Percentiles rank a stretch among this genome's conserved stretches.
These are phyloP conservation scores for Resseliella maxima DNA, from an alignment of 2,888 invertebrate species.

Conservation along the genomic window DNA sequence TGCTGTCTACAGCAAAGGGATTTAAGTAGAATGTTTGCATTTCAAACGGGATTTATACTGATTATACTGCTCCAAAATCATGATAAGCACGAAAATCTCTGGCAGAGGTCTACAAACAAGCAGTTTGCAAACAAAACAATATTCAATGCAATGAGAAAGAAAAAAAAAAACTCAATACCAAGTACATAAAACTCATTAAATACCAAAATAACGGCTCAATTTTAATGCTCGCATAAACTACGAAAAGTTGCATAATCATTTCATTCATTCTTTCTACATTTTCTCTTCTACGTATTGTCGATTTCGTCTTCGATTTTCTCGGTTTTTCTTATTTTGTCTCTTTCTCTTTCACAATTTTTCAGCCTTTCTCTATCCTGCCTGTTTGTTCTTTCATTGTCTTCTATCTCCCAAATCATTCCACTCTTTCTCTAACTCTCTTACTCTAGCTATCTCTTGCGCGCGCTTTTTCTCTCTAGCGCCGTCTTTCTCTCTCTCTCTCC, in stretches of 20 bases:
- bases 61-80: not conserved
- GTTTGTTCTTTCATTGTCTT: too few relatives aligned
- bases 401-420: too few relatives aligned
- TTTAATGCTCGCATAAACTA: not conserved
- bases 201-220: conserved; percentile 1
- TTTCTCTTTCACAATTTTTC: too few relatives aligned
- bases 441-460: too few relatives aligned
- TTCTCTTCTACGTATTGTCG: not conserved
- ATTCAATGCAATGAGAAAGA: not conserved
- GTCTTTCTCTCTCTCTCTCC: too few relatives aligned
- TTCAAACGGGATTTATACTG: not conserved
- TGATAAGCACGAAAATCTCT: not conserved
- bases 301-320: not conserved
- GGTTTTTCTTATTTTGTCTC: too few relatives aligned
- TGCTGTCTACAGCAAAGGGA: not conserved
- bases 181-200: conserved; percentile 12
- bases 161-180: too few relatives aligned
- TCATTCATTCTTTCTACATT: not conserved
- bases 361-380: too few relatives aligned
- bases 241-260: not conserved
- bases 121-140: not conserved
- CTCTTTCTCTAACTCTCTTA: too few relatives aligned
- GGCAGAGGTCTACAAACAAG: not conserved
- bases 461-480: too few relatives aligned
- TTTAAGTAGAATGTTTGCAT: not conserved